Evolutionary conservation across 2,888 invertebrate species (phyloP), one percentile per base, ranked within the genome.

Genomic region (Netelia virgata): DNA sequence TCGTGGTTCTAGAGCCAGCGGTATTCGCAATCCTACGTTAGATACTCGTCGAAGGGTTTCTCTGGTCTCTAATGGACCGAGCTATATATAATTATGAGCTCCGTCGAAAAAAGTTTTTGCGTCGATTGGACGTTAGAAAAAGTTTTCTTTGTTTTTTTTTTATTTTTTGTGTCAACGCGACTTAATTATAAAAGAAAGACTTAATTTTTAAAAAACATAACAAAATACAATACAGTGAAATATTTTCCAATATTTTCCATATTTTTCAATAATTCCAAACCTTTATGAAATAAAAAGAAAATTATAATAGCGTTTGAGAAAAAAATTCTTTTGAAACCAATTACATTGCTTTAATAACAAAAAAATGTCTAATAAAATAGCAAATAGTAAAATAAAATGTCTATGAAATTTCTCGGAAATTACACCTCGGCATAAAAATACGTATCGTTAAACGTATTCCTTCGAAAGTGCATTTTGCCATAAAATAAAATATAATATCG

Each of bases 61-160:
- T 53, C 47, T 36, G 41, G 64, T 64, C 64, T 64, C 64, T 75
- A 64, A 64, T 75, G 75, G 74, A 74, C 63, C 53, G 75, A 36
- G 41, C 75, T 64, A 75, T 64, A 63, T 74, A 75, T 64, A 18
- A 64, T 41, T 66, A 55, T 20, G 14, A 75, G 41, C 64, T 41
- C 55, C 55, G 5, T 14, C 20, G 55, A 55, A 64, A 36, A 75
- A 66, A 64, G 55, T 75, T 64, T 18, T 55, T 11, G 53, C 18
- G 11, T 28, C 20, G 41, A 64, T 20, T 28, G 57, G 16, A 18
- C 6, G 0, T 8, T 20, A 57, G 18, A 11, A 50, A 55, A 64
- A 53, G 14, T 20, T 9, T 18, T 28, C 23, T 36, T 28, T 23
- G n/a, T 1, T 23, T 28, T 66, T 47, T 11, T 10, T 47, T 50